These are phyloP conservation scores for Melierax canorus DNA, from an alignment of 2,113 vertebrate genomes.

Conservation along the genomic window DNA sequence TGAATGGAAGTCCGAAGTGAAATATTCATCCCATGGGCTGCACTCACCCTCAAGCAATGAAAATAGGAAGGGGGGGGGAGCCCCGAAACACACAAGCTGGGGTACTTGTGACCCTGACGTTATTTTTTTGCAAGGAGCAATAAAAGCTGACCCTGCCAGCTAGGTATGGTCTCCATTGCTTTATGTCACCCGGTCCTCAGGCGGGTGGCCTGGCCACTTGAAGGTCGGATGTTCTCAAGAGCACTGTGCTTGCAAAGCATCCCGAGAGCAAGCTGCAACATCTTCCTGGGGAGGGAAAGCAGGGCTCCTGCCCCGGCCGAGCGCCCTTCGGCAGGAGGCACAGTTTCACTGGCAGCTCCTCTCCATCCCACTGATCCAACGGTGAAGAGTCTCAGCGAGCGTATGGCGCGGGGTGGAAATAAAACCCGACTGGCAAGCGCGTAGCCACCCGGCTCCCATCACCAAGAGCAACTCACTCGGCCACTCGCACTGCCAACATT, in stretches of 20 bases:
- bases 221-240: not conserved
- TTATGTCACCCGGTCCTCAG: not conserved
- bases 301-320: not conserved
- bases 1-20: constrained; percentile 4
- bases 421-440: not conserved
- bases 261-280: not conserved
- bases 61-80: not conserved
- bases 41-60: not conserved
- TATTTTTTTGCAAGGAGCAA: not conserved
- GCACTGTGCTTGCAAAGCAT: not conserved
- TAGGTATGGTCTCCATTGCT: not conserved
- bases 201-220: not conserved
- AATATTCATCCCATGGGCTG: not conserved
- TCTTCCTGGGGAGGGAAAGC: not conserved
- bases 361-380: not conserved
- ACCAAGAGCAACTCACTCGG: not conserved
- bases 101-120: not conserved
- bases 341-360: not conserved
- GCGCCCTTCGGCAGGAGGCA: not conserved
- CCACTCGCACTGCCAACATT: not conserved
- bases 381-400: not conserved
- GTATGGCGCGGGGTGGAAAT: not conserved
- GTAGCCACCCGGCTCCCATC: not conserved
- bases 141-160: not conserved
- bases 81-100: not conserved